Conservation (phyloP, 2,113 vertebrate species). For the Apteryx owenii region DNA sequence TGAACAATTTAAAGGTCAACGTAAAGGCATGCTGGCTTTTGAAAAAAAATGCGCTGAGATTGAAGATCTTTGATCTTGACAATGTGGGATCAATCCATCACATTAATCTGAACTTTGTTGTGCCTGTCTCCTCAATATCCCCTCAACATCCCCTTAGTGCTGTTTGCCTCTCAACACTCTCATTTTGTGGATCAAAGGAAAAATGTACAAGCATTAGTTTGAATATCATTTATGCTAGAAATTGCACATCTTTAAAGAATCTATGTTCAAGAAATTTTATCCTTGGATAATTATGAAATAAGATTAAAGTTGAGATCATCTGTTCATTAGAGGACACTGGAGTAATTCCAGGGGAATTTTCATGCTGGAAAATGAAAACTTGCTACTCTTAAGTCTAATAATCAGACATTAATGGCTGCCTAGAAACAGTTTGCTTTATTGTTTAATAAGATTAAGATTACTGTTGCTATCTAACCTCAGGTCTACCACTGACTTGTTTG, state of each 20-base stretch:
- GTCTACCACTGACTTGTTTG: conserved; percentile 38
- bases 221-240: conserved; percentile 3
- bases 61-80: conserved; percentile 9
- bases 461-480: conserved; percentile 33
- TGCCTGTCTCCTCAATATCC: not conserved
- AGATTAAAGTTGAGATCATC: conserved; percentile 48
- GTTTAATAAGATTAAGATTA: not conserved
- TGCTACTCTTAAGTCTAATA: conserved; percentile 7
- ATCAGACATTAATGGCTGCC: not conserved
- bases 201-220: not conserved
- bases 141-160: not conserved
- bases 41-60: not conserved
- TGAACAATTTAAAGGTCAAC: not conserved
- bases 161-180: not conserved
- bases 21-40: not conserved
- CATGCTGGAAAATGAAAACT: conserved; percentile 45
- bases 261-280: not conserved
- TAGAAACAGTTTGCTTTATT: conserved; percentile 17
- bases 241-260: not conserved
- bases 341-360: conserved; percentile 53
- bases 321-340: conserved; percentile 27
- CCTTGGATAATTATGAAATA: conserved; percentile 15
- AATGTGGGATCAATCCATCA: not conserved
- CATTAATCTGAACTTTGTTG: not conserved
- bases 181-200: conserved; percentile 22